These are phyloP conservation scores for Aphelinus atriplicis DNA, from an alignment of 1,140 invertebrate species.

Conservation along the genomic window DNA sequence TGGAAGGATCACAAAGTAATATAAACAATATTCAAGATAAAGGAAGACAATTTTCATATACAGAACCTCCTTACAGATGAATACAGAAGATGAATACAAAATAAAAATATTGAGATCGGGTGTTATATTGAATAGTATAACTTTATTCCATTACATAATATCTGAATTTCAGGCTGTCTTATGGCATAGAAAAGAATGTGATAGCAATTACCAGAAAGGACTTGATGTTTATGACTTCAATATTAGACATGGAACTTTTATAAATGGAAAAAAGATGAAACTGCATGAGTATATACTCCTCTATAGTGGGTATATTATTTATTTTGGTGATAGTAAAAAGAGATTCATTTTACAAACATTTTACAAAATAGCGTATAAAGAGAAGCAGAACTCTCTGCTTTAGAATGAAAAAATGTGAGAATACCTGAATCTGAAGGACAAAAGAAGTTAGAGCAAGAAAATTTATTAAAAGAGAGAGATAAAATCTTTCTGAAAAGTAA, in stretches of 20 bases:
- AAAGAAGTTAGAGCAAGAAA: conserved; percentile 63
- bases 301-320: conserved; percentile 46
- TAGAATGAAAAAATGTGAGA: conserved; percentile 64
- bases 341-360: conserved; percentile 46
- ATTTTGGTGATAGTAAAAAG: conserved; percentile 39
- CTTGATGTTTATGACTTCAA: conserved; percentile 25
- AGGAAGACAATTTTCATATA: background rate
- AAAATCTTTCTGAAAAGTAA: conserved; percentile 63
- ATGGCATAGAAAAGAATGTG: conserved; percentile 4
- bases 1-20: background rate
- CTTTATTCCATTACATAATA: conserved; percentile 8
- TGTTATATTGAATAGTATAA: conserved; percentile 7
- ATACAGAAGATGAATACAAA: conserved; percentile 10
- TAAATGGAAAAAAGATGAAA: conserved; percentile 6
- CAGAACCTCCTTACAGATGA: conserved; percentile 2
- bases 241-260: background rate
- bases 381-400: conserved; percentile 45
- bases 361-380: conserved; percentile 43
- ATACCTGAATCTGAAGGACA: conserved; percentile 67
- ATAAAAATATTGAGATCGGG: conserved; percentile 13
- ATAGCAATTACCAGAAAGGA: conserved; percentile 10
- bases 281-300: conserved; percentile 29
- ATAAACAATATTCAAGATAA: background rate
- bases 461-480: conserved; percentile 61
- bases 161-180: conserved; percentile 17